These are phyloP conservation scores for Cyphomyrmex costatus DNA, from an alignment of 1,140 invertebrate genomes.

Conservation along the genomic window DNA sequence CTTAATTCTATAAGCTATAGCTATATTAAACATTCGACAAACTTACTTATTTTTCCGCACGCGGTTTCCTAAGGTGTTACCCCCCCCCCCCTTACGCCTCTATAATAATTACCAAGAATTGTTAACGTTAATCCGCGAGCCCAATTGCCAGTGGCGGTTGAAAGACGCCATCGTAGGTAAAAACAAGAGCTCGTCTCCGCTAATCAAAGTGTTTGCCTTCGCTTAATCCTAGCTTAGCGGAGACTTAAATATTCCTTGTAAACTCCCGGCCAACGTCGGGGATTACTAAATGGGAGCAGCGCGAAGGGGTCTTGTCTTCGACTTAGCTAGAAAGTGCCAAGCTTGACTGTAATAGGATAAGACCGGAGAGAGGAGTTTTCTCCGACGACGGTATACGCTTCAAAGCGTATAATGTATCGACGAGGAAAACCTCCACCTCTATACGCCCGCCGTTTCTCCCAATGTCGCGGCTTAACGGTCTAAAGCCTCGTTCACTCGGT, in stretches of 20 bases:
- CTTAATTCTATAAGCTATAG: background rate
- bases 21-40: background rate
- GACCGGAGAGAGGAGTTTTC: constrained; percentile 72
- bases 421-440: constrained; percentile 35
- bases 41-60: constrained; percentile 26
- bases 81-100: constrained; percentile 23
- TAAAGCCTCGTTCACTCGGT: constrained; percentile 30
- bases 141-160: constrained; percentile 67
- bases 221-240: constrained; percentile 84
- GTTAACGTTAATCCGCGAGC: constrained; percentile 65
- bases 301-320: constrained; percentile 77
- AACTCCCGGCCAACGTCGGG: constrained; percentile 81
- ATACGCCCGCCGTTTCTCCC: constrained; percentile 20
- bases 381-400: constrained; percentile 53
- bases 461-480: constrained; percentile 39
- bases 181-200: constrained; percentile 82
- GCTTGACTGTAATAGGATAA: constrained; percentile 78
- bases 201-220: constrained; percentile 84
- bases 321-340: constrained; percentile 78
- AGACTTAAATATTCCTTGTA: constrained; percentile 86
- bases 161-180: constrained; percentile 66
- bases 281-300: constrained; percentile 83
- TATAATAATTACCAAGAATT: constrained; percentile 34
- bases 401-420: constrained; percentile 62
- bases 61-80: constrained; percentile 15